Percentiles rank a stretch among this genome's conserved stretches.
phyloP scores from a whole-genome alignment of 1,140 invertebrate species.

The Aphidius ervi region DNA sequence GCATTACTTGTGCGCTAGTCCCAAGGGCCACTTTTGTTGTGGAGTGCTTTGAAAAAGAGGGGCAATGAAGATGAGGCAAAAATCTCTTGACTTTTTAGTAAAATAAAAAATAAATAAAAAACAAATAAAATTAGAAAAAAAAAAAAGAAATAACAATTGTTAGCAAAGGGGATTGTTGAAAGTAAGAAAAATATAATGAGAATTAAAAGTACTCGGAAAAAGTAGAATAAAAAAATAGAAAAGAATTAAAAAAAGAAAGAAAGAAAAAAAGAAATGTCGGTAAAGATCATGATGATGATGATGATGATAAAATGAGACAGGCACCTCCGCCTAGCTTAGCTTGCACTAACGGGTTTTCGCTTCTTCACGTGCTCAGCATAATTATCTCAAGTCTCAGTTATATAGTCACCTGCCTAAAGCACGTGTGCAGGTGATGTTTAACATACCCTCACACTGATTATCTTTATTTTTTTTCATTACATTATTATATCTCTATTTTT shows the following conservation, averaged over 20 bases:
- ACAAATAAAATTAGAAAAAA: not conserved
- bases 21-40: conserved; percentile 21
- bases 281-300: conserved; percentile 7
- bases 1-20: conserved; percentile 21
- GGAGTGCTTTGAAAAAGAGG: conserved; percentile 13
- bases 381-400: conserved; percentile 27
- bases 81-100: conserved; percentile 2
- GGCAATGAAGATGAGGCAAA: conserved; percentile 16
- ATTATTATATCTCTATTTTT: not conserved
- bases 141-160: no score
- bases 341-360: conserved; percentile 35
- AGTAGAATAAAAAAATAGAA: not conserved
- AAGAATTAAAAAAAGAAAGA: not conserved
- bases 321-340: conserved; percentile 13
- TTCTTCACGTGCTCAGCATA: conserved; percentile 36
- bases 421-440: conserved; percentile 7
- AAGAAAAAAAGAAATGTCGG: not conserved
- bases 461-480: not conserved
- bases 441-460: conserved; percentile 5
- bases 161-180: no score
- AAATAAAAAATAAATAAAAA: conserved; percentile 2
- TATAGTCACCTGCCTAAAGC: conserved; percentile 12
- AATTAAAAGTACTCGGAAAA: not conserved
- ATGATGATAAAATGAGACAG: not conserved
- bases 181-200: not conserved